A percentile compares a stretch with the other conserved stretches of the same genome.
These are phyloP conservation scores for Ahaetulla prasina DNA, from an alignment of 2,113 vertebrate species.

Conservation along the genomic window DNA sequence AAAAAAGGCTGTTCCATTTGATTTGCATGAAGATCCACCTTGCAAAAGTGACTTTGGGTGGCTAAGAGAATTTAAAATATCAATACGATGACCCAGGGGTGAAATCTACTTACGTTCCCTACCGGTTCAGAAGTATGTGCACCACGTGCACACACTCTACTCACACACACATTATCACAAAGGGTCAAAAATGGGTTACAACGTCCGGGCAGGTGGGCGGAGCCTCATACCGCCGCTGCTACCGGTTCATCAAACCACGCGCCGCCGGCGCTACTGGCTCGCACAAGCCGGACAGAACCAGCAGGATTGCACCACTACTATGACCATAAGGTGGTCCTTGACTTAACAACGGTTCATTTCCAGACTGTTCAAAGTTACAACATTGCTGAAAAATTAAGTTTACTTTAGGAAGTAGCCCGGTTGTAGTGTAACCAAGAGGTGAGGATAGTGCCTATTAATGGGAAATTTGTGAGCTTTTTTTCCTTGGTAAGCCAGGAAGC, in stretches of 20 bases:
- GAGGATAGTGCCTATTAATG: background rate
- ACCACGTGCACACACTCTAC: no score
- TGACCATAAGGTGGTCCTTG: background rate
- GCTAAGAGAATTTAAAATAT: background rate
- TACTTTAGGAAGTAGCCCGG: background rate
- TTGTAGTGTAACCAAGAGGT: background rate
- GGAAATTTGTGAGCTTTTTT: no score
- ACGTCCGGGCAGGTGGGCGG: no score
- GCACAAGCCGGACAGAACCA: no score
- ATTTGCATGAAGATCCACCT: background rate
- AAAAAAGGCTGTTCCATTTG: background rate
- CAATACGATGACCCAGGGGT: background rate
- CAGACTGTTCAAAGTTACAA: background rate
- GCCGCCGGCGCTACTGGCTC: no score
- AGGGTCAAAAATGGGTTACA: no score
- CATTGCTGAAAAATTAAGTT: background rate
- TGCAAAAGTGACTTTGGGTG: background rate
- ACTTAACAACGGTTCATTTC: background rate
- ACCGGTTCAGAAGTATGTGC: no score
- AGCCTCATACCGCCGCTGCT: no score
- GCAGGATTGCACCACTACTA: no score
- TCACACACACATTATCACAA: no score
- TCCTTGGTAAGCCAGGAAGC: background rate
- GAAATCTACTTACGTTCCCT: no score
- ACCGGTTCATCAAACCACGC: no score